Percentiles rank a stretch among this genome's conserved stretches.
Evolutionary conservation across 2,888 invertebrate species (phyloP).

Genomic region (Zaprionus bogoriensis): DNA sequence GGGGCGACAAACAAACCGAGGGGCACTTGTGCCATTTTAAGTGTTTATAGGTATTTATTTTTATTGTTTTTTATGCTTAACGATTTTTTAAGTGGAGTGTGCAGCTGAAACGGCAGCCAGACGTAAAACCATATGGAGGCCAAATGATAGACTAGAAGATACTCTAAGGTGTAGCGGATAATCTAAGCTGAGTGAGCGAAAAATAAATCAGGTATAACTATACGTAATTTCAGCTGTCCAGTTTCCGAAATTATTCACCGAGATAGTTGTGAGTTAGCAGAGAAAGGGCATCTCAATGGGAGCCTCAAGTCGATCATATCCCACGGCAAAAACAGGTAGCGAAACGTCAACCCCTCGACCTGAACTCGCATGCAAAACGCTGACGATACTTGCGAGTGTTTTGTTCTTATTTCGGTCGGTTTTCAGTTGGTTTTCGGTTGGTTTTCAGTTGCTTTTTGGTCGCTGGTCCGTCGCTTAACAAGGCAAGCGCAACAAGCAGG

Average conservation of each 20-base stretch:
- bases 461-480: slow-evolving; percentile 73
- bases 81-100: slow-evolving; percentile 74
- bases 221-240: no score
- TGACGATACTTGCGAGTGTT: slow-evolving; percentile 35
- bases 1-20: slow-evolving; percentile 3
- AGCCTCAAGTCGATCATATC: slow-evolving; percentile 7
- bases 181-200: no score
- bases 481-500: slow-evolving; percentile 56
- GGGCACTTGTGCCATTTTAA: slow-evolving; percentile 70
- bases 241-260: no score
- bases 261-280: no score
- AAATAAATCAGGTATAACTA: no score
- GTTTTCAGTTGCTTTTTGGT: no score
- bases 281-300: no score
- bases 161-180: no score
- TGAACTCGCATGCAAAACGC: slow-evolving; percentile 61
- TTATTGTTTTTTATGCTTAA: slow-evolving; percentile 76
- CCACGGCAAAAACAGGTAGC: slow-evolving; percentile 7
- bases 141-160: slow-evolving; percentile 1
- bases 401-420: slow-evolving; percentile 7
- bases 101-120: slow-evolving; percentile 41
- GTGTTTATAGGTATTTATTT: slow-evolving; percentile 77
- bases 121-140: neutral
- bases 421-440: slow-evolving; percentile 27
- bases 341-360: slow-evolving; percentile 41